phyloP scores from a whole-genome alignment of 2,113 vertebrate species.

The Neomonachus schauinslandi region DNA sequence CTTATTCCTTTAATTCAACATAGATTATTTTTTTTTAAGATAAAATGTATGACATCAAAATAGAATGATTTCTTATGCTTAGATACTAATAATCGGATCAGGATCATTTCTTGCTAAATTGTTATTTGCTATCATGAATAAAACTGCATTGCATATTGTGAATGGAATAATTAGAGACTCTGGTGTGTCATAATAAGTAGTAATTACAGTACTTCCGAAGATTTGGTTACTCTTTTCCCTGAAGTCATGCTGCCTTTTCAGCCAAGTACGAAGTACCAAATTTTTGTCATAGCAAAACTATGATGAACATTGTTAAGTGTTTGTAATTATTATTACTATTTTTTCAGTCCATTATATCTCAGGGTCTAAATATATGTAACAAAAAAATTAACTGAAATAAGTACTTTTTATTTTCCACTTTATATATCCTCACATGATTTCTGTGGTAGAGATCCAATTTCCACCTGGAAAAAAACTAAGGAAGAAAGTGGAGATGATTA shows the following conservation, averaged over 20 bases:
- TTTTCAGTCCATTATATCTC: background rate
- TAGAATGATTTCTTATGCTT: background rate
- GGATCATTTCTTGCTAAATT: background rate
- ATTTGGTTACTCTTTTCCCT: background rate
- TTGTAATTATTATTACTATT: background rate
- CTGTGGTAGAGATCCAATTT: background rate
- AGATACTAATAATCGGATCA: background rate
- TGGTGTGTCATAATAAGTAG: background rate
- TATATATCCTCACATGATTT: background rate
- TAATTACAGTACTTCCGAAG: background rate
- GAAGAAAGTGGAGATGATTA: background rate
- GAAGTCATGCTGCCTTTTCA: background rate
- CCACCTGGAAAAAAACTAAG: background rate
- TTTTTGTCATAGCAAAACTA: background rate
- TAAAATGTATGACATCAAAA: background rate
- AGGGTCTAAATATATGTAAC: background rate
- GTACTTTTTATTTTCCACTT: background rate
- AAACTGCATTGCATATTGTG: background rate
- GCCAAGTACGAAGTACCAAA: background rate
- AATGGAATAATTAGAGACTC: background rate
- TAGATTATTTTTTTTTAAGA: background rate
- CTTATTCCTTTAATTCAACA: background rate
- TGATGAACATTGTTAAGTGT: background rate
- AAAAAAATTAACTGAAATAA: background rate
- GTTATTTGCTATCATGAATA: background rate